Evolutionary conservation across 2,888 invertebrate genomes (phyloP), one percentile per base, ranked within the genome.

Genomic region (Sarcophaga rosellei): DNA sequence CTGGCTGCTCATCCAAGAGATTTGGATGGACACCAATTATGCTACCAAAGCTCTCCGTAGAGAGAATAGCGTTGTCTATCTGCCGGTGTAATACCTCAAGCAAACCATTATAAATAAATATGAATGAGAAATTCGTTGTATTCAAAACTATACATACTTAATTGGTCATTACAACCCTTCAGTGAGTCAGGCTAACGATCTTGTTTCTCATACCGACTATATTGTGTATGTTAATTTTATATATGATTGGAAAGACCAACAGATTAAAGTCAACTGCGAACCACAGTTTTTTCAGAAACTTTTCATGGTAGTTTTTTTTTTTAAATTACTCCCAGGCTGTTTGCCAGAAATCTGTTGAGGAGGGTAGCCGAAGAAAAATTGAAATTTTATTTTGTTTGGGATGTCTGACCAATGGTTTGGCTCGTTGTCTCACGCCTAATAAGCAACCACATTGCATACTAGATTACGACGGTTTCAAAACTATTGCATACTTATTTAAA

Each of bases 121-220:
- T 35, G 35, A 8, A 35, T 35, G 8, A 35, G 35, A 8, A 35
- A 6, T 35, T 8, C 6, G 8, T 35, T 8, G 35, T 35, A 35
- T 25, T 25, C 25, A 25, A 25, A 25, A 25, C 25, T 8, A 35
- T 35, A 35, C 35, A 35, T 35, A 35, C 6, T 1, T 35, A 35
- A 53, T 53, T 53, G 2, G 3, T 15, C 47, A 47, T 15, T 15
- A 47, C 1, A 47, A 15, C 17, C 15, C 17, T 15, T 53, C 17
- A 35, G 1, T 53, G 5, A 35, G 1, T 35, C 1, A 35, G 35
- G 35, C 1, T 35, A 8, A 35, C 2, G 35, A 8, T 10, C 35
- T 35, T 8, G 8, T 2, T 8, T 35, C 1, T 10, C 8, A 35
- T 2, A 10, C 10, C 1, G 0, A 0, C 3, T 4, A 15, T 47